Evolutionary conservation across 2,888 invertebrate species (phyloP).

Genomic region (Hylaea fasciaria): DNA sequence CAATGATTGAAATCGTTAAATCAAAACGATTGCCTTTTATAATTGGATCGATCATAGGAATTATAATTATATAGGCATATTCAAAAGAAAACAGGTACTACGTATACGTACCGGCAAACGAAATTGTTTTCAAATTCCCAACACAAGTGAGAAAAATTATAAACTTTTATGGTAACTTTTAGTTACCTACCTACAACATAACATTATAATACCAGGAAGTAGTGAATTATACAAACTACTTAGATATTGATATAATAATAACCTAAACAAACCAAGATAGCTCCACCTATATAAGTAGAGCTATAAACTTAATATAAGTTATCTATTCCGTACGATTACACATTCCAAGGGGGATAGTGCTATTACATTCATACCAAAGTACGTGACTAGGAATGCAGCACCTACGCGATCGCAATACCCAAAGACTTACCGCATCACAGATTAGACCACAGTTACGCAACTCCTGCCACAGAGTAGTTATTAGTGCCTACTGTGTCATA

Average conservation of each 20-base stretch:
- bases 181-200: too few relatives aligned
- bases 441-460: conserved; percentile 8
- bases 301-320: background rate
- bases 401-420: conserved; percentile 23
- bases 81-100: too few relatives aligned
- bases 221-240: too few relatives aligned
- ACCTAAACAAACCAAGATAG: background rate
- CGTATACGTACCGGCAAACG: too few relatives aligned
- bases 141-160: too few relatives aligned
- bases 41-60: too few relatives aligned
- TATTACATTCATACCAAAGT: conserved; percentile 38
- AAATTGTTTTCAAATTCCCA: too few relatives aligned
- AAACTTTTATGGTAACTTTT: too few relatives aligned
- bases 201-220: too few relatives aligned
- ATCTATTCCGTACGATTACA: conserved; percentile 24
- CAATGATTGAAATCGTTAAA: too few relatives aligned
- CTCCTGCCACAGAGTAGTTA: conserved; percentile 15
- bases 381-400: conserved; percentile 38
- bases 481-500: background rate
- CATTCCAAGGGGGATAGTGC: conserved; percentile 34
- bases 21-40: too few relatives aligned
- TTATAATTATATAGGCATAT: too few relatives aligned
- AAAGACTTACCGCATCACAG: conserved; percentile 9
- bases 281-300: background rate
- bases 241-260: background rate